phyloP scores from a whole-genome alignment of 2,888 invertebrate genomes.

The Trilocha varians region DNA sequence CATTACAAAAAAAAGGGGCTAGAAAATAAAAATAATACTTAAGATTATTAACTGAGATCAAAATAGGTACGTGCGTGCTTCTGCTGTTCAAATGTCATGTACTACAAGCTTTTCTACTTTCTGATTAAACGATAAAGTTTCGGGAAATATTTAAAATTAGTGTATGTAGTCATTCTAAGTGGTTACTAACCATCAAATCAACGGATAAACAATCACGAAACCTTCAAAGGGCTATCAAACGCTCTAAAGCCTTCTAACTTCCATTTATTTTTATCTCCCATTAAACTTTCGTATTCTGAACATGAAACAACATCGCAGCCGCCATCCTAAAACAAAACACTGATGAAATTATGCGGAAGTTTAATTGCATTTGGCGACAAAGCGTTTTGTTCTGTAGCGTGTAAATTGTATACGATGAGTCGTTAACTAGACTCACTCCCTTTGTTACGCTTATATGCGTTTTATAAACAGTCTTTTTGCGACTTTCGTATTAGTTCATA shows the following conservation, averaged over 20 bases:
- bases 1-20: too few species aligned
- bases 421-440: neutral
- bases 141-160: too few species aligned
- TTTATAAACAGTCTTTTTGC: neutral
- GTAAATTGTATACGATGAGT: slow-evolving; percentile 5
- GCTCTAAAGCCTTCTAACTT: neutral
- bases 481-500: neutral
- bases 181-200: too few species aligned
- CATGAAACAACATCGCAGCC: neutral
- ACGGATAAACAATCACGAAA: too few species aligned
- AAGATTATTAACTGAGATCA: too few species aligned
- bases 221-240: neutral
- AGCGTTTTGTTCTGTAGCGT: slow-evolving; percentile 12
- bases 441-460: neutral
- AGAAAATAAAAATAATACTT: too few species aligned
- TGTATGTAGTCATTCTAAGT: too few species aligned
- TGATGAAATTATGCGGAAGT: slow-evolving; percentile 20
- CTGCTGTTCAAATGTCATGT: too few species aligned
- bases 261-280: neutral
- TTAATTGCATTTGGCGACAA: slow-evolving; percentile 18
- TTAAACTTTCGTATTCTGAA: neutral
- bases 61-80: too few species aligned
- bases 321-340: slow-evolving; percentile 14
- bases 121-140: too few species aligned
- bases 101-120: too few species aligned